Conservation (phyloP, 2,113 vertebrate genomes). For the Phainopepla nitens region DNA sequence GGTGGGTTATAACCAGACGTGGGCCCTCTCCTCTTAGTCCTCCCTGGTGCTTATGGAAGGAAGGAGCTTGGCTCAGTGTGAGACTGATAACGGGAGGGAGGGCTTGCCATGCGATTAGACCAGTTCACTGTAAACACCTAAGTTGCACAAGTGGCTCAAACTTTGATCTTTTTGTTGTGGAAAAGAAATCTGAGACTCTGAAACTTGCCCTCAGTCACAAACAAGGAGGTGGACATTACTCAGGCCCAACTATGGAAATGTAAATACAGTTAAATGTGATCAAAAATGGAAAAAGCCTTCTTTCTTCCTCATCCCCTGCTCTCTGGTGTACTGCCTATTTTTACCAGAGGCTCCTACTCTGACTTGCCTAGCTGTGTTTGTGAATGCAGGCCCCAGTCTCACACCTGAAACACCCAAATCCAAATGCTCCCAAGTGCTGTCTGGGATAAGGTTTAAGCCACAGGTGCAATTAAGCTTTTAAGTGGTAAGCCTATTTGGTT, state of each 20-base stretch:
- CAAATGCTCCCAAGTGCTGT: neutral
- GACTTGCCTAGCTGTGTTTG: neutral
- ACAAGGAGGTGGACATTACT: conserved; percentile 48
- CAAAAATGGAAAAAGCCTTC: neutral
- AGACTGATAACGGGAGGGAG: conserved; percentile 26
- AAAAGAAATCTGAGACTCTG: conserved; percentile 43
- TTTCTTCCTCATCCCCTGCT: neutral
- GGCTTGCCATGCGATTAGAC: conserved; percentile 27
- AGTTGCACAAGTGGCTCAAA: conserved; percentile 64
- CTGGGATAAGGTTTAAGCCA: conserved; percentile 56
- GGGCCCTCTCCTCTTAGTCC: neutral
- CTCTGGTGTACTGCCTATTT: neutral
- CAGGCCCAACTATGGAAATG: neutral
- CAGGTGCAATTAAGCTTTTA: conserved; percentile 62
- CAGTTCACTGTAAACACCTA: conserved; percentile 58
- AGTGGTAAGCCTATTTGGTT: conserved; percentile 48
- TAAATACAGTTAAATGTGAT: conserved; percentile 23
- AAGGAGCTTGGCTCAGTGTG: neutral
- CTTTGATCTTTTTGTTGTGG: conserved; percentile 69
- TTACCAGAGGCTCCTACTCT: neutral
- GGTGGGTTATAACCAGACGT: neutral
- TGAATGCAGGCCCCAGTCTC: neutral
- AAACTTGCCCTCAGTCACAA: conserved; percentile 41
- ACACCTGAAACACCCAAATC: conserved; percentile 44
- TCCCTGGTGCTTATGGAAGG: conserved; percentile 4